A percentile compares a stretch with the other conserved stretches of the same genome.
Conservation (phyloP, 2,888 invertebrate genomes). For the Biston stratarius region DNA sequence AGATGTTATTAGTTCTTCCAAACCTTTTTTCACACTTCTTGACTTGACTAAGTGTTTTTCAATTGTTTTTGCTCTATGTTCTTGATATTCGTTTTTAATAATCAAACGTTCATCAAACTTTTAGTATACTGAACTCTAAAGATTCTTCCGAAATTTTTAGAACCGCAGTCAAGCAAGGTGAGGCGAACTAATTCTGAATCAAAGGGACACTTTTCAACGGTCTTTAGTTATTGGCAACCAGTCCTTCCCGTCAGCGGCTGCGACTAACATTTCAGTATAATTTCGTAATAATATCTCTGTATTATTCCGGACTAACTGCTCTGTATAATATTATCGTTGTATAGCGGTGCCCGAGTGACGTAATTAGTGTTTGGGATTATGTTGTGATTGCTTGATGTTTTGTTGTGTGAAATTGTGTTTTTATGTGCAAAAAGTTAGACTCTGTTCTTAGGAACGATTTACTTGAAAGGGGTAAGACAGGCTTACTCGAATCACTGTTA, state of each 20-base stretch:
- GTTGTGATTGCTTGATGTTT: conserved; percentile 11
- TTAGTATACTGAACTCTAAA: too few species aligned
- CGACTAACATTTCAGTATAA: conserved; percentile 42
- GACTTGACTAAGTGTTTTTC: too few species aligned
- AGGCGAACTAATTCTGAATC: conserved; percentile 66
- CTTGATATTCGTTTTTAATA: too few species aligned
- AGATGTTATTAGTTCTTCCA: too few species aligned
- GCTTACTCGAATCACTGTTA: neutral
- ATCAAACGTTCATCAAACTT: too few species aligned
- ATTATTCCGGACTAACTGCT: conserved; percentile 23
- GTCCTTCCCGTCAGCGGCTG: conserved; percentile 45
- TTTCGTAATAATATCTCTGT: conserved; percentile 24
- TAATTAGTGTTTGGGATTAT: conserved; percentile 16
- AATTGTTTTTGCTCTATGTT: too few species aligned
- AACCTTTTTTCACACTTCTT: too few species aligned
- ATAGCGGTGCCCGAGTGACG: conserved; percentile 7
- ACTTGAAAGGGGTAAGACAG: neutral
- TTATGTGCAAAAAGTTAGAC: neutral
- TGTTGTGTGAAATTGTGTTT: conserved; percentile 8
- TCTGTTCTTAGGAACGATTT: neutral
- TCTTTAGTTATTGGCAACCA: conserved; percentile 54
- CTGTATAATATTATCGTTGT: conserved; percentile 16
- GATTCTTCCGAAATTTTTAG: conserved; percentile 47
- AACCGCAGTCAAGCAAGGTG: conserved; percentile 52
- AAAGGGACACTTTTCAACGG: conserved; percentile 56